Base-by-base conservation (phyloP, 2,888 invertebrate genomes). In the Chloromyia formosa region DNA sequence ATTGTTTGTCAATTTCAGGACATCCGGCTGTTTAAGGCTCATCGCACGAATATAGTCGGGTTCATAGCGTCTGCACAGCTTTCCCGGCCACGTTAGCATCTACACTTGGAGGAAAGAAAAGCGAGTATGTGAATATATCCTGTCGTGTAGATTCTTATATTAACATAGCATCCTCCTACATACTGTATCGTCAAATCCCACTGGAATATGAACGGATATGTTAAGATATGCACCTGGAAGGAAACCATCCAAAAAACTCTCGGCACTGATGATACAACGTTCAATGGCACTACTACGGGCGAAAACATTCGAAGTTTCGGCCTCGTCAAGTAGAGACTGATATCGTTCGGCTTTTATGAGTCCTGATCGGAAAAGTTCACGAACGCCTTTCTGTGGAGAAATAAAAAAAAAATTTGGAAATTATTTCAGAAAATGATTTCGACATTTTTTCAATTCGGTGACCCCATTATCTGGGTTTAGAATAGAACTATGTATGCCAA, bases 181-280 rank as follows among this genome's bases (percentile, higher is more conserved):
- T 35, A 61, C 61, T 12, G n/a, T 16, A 64, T 64, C 62, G 9
- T 64, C 42, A 40, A 4, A 9, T n/a, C 1, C 4, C 7, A 16
- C 18, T 10, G 20, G 9, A 7, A 40, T 18, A 42, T 40, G 1
- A 40, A 64, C 40, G 35, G 42, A 10, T 16, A 64, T 16, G 9
- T 56, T 56, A 16, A 5, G 2, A 10, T n/a, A 20, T 3, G 10
- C 1, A 35, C 7, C 1, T 18, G 62, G 62, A 35, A 42, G 18
- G 7, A 64, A 64, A 40, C 42, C 62, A 16, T n/a, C 42, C 42
- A 64, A 42, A n/a, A 64, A 42, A 10, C 16, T 7, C 12, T 64
- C 62, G 7, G 40, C 62, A 18, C 62, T 64, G 2, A 16, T 16
- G 7, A 64, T 16, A 18, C 62, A 64, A n/a, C 62, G 40, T 42